Percentiles rank a stretch among this genome's conserved stretches.
phyloP scores from a whole-genome alignment of 1,140 invertebrate species.

The Eubasilissa regina region DNA sequence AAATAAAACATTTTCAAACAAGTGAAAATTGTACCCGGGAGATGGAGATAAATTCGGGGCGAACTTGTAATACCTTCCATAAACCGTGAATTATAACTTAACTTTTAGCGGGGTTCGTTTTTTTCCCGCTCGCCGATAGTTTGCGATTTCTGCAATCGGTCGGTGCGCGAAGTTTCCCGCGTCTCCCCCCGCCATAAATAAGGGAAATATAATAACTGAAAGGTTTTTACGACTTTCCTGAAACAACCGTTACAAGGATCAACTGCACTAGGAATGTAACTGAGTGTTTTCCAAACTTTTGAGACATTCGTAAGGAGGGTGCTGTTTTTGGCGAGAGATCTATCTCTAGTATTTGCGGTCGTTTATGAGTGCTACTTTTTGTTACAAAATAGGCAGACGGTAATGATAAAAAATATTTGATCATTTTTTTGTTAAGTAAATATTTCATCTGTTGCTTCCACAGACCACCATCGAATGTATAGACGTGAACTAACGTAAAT shows the following conservation, averaged over 20 bases:
- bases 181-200: constrained; percentile 28
- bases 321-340: neutral
- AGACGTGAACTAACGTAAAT: no score
- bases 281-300: constrained; percentile 7
- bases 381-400: no score
- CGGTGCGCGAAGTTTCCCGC: constrained; percentile 23
- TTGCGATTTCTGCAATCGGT: constrained; percentile 33
- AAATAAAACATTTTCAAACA: constrained; percentile 45
- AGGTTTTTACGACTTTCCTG: constrained; percentile 34
- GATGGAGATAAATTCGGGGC: constrained; percentile 30
- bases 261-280: constrained; percentile 18
- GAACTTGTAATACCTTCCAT: constrained; percentile 43
- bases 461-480: no score
- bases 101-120: constrained; percentile 23
- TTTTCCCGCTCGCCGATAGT: constrained; percentile 26
- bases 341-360: no score
- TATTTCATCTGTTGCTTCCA: no score
- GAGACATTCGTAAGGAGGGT: neutral
- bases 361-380: no score
- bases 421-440: no score
- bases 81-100: constrained; percentile 39
- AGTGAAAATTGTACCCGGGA: constrained; percentile 36
- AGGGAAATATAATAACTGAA: constrained; percentile 32
- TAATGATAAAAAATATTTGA: no score
- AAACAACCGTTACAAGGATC: constrained; percentile 20